phyloP scores from a whole-genome alignment of 2,113 vertebrate genomes.

The Potamarius usumacintae region DNA sequence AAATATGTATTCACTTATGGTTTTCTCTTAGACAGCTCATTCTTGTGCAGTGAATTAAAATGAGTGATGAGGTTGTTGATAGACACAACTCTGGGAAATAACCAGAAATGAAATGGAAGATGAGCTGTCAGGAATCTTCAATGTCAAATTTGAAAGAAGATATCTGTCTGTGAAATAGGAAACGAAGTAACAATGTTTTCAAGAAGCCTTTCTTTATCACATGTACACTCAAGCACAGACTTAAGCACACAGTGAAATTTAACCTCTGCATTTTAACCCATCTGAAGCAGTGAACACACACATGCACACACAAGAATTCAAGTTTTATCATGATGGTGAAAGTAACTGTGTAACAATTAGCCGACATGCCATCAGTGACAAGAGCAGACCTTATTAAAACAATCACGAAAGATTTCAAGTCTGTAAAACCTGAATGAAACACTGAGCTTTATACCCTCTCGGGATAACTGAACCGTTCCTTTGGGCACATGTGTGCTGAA shows the following conservation, averaged over 20 bases:
- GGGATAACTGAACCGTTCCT: neutral
- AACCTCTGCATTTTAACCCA: no score
- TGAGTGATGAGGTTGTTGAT: neutral
- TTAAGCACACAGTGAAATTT: no score
- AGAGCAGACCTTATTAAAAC: neutral
- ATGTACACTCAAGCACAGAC: no score
- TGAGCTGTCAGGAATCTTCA: conserved; percentile 17
- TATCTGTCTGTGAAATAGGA: conserved; percentile 13
- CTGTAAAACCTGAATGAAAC: neutral
- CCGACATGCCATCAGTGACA: neutral
- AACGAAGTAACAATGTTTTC: neutral
- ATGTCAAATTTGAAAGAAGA: neutral
- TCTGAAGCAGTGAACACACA: no score
- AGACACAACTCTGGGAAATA: conserved; percentile 10
- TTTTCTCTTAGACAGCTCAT: neutral
- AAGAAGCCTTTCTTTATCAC: neutral
- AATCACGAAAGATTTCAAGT: neutral
- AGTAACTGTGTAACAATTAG: neutral
- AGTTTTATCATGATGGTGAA: conserved; percentile 19
- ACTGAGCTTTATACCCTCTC: neutral
- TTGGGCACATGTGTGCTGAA: neutral
- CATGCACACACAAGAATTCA: neutral
- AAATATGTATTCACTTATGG: neutral
- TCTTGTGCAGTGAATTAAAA: neutral
- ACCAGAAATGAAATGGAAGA: conserved; percentile 12